Evolutionary conservation across 2,113 vertebrate genomes (phyloP), one percentile per base, ranked within the genome.

Genomic region (Tinamus guttatus): DNA sequence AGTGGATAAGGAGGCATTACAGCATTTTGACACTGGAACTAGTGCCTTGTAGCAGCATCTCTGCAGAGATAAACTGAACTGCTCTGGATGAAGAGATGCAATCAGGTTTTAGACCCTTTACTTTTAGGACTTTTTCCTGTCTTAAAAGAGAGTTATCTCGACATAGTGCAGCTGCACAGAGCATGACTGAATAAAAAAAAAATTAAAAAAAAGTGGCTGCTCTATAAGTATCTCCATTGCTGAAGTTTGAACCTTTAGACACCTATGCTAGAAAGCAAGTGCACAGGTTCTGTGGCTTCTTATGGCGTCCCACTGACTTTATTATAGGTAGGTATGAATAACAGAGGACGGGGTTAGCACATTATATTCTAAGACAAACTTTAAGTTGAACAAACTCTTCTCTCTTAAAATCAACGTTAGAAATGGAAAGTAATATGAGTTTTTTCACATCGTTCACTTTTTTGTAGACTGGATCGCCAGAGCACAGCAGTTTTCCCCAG

Each of bases 281-380:
- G 38, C 0, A 0, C 2, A 0, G 32, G 4, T 5, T 28, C 20
- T 28, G 34, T 34, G 17, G 8, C 51, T 30, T 43, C 2, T 1
- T 15, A 24, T 30, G 20, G 9, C 32, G 43, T n/a, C 38, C 60
- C 34, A 19, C 22, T 12, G 36, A 32, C 47, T 65, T 58, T 79
- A 10, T 36, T 63, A 11, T 7, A 36, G 49, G 6, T 28, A 5
- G 7, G 6, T 11, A 17, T 15, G 8, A 82, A 73, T 8, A 49
- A 18, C 4, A 69, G 40, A 47, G 8, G 20, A 67, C 16, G 0
- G 0, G 40, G 24, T 17, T 3, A 67, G 8, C 4, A 10, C 6
- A 0, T 10, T 52, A 5, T 32, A 60, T 21, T 81, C 56, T 83
- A 51, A 32, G 32, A 6, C 34, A 36, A 80, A 58, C 28, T 80